phyloP scores from a whole-genome alignment of 2,888 invertebrate species.

The Polylopha cassiicola region DNA sequence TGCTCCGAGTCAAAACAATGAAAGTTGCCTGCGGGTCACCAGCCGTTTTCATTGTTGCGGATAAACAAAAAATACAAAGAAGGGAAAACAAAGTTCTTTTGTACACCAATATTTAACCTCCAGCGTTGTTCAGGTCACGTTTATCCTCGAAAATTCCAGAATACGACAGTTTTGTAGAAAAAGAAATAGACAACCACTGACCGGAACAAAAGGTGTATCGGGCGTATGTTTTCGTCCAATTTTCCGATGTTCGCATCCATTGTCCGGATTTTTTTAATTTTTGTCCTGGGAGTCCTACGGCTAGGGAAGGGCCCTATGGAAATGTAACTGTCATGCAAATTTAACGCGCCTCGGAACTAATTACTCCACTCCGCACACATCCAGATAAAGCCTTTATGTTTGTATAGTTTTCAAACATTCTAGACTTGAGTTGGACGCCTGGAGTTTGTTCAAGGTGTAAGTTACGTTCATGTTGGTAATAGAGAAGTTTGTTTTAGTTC shows the following conservation, averaged over 20 bases:
- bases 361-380: slow-evolving; percentile 51
- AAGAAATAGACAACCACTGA: no score
- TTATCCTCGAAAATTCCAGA: no score
- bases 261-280: neutral
- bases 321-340: slow-evolving; percentile 60
- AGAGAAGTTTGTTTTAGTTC: slow-evolving; percentile 53
- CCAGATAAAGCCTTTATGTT: slow-evolving; percentile 55
- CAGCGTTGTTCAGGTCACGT: no score
- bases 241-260: no score
- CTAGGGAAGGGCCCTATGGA: slow-evolving; percentile 35
- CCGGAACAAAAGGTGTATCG: no score
- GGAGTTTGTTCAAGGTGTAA: slow-evolving; percentile 38
- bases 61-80: no score
- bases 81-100: no score
- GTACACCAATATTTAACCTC: no score
- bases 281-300: slow-evolving; percentile 11
- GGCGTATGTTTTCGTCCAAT: no score
- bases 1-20: slow-evolving; percentile 31
- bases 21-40: slow-evolving; percentile 22
- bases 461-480: slow-evolving; percentile 50
- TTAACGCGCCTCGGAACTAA: slow-evolving; percentile 57
- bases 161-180: no score
- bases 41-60: slow-evolving; percentile 14
- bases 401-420: slow-evolving; percentile 55
- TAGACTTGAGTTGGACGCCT: slow-evolving; percentile 29